Conservation (phyloP, 2,113 vertebrate species). For the Oreochromis tanganicae region DNA sequence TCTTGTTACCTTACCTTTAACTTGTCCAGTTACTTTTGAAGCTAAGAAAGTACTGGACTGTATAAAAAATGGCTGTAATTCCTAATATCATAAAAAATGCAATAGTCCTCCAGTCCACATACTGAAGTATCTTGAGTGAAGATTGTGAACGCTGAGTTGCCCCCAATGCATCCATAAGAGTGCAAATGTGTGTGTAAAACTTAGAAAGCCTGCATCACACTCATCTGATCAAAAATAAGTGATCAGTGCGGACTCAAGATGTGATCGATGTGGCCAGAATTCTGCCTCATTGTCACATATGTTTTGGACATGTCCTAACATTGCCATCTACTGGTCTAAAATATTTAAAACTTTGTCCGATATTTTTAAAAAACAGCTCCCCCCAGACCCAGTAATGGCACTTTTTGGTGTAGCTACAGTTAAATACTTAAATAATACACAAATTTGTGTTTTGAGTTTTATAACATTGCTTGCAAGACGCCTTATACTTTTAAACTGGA, state of each 20-base stretch:
- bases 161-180: neutral
- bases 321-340: too few relatives aligned
- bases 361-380: too few relatives aligned
- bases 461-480: too few relatives aligned
- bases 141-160: neutral
- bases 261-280: too few relatives aligned
- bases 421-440: too few relatives aligned
- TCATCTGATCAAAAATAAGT: neutral
- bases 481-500: too few relatives aligned
- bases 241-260: neutral
- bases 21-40: neutral
- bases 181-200: neutral
- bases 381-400: too few relatives aligned
- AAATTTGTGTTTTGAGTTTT: too few relatives aligned
- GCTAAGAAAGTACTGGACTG: neutral
- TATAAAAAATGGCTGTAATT: neutral
- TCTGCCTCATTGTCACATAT: too few relatives aligned
- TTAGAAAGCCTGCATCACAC: neutral
- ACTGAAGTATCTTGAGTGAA: neutral
- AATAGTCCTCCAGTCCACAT: neutral
- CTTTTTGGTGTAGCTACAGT: too few relatives aligned
- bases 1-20: neutral
- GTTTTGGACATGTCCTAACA: too few relatives aligned
- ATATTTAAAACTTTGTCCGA: too few relatives aligned
- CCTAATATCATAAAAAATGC: neutral